Conservation (phyloP, 2,888 invertebrate species). For the Digitonthophagus gazella region DNA sequence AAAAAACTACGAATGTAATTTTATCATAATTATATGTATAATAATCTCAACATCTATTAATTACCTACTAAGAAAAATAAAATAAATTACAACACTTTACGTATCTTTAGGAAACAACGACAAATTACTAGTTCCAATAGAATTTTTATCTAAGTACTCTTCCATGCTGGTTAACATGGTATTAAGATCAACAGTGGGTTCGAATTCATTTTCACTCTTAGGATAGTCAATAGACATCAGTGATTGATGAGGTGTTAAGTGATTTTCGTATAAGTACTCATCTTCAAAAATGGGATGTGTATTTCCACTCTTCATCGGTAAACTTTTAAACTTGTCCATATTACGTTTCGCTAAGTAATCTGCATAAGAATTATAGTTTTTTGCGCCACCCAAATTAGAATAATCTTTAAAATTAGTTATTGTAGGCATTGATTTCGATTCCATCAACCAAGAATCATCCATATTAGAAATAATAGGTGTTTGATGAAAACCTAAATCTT, state of each 20-base stretch:
- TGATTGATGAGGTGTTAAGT: slow-evolving; percentile 13
- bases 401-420: background rate
- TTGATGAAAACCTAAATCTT: background rate
- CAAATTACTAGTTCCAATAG: slow-evolving; percentile 3
- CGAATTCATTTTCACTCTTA: slow-evolving; percentile 16
- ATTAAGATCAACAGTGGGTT: slow-evolving; percentile 18
- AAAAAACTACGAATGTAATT: too few species aligned
- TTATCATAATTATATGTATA: too few species aligned
- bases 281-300: slow-evolving; percentile 21
- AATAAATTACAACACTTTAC: background rate
- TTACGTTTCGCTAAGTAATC: background rate
- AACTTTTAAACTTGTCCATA: background rate
- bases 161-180: slow-evolving; percentile 21
- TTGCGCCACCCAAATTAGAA: background rate
- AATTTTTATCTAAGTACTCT: slow-evolving; percentile 23
- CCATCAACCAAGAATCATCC: slow-evolving; percentile 21
- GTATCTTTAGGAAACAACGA: slow-evolving; percentile 22
- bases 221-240: slow-evolving; percentile 19
- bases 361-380: slow-evolving; percentile 4
- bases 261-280: slow-evolving; percentile 15
- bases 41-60: too few species aligned
- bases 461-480: slow-evolving; percentile 6
- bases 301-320: background rate
- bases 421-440: slow-evolving; percentile 19
- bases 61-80: too few species aligned